These are phyloP conservation scores for Erebia aethiops DNA, from an alignment of 2,888 invertebrate genomes.

Conservation along the genomic window DNA sequence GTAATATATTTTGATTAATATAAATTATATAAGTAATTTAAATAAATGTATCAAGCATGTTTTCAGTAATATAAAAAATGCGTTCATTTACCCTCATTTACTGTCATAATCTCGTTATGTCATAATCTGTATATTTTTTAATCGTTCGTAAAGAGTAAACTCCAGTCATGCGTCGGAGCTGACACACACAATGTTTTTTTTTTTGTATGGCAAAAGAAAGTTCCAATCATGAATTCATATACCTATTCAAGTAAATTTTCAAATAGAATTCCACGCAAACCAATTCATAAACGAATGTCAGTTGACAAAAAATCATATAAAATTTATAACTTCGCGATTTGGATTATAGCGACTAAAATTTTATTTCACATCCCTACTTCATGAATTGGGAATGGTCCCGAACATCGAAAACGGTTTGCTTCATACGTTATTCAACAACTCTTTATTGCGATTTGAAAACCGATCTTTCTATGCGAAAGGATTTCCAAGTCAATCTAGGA, in stretches of 20 bases:
- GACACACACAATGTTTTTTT: too few relatives aligned
- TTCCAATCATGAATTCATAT: neutral
- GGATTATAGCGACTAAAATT: slow-evolving; percentile 22
- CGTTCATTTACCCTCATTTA: too few relatives aligned
- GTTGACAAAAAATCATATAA: slow-evolving; percentile 17
- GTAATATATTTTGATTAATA: too few relatives aligned
- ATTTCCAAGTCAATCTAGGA: slow-evolving; percentile 11
- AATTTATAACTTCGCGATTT: slow-evolving; percentile 11
- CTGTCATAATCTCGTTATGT: too few relatives aligned
- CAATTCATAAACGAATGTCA: slow-evolving; percentile 13
- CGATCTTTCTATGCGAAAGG: slow-evolving; percentile 20
- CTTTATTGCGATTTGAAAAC: slow-evolving; percentile 30
- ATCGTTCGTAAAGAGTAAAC: too few relatives aligned
- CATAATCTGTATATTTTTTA: too few relatives aligned
- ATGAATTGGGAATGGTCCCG: slow-evolving; percentile 24
- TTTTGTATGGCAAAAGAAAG: neutral
- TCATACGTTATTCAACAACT: slow-evolving; percentile 29
- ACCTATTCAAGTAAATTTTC: neutral
- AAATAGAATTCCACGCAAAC: slow-evolving; percentile 7
- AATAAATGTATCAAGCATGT: too few relatives aligned
- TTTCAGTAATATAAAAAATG: too few relatives aligned
- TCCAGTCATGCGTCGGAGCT: too few relatives aligned
- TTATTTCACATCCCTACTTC: slow-evolving; percentile 24
- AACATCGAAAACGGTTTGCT: slow-evolving; percentile 27
- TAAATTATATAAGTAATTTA: too few relatives aligned